Evolutionary conservation across 53 echinoderm and acorn worm species (phyloP).

Genomic region (Patiria pectinifera): DNA sequence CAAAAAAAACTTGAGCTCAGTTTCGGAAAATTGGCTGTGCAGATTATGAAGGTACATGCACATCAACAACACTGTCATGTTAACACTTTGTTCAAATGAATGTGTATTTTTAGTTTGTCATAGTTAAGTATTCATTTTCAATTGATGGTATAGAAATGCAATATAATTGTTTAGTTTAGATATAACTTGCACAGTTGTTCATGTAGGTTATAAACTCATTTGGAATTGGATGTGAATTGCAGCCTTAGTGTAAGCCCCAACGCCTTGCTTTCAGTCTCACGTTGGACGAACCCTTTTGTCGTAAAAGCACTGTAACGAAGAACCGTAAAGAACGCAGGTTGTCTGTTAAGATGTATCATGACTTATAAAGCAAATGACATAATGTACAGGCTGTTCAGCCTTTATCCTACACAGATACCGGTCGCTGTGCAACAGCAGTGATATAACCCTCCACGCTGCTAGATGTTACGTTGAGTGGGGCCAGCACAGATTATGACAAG

Average conservation of each 20-base stretch:
- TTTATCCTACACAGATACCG: conserved; percentile 57
- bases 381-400: conserved; percentile 54
- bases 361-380: conserved; percentile 33
- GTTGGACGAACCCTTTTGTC: neutral
- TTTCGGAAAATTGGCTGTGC: neutral
- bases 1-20: too few species aligned
- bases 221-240: conserved; percentile 28
- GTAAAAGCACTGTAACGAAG: neutral
- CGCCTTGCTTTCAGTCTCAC: neutral
- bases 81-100: neutral
- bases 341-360: neutral
- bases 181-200: neutral
- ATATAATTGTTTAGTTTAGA: too few species aligned
- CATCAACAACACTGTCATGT: neutral
- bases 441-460: conserved; percentile 40
- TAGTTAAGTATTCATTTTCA: too few species aligned
- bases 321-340: neutral
- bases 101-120: too few species aligned
- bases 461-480: conserved; percentile 9
- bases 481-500: conserved; percentile 47
- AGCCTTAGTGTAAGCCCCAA: conserved; percentile 26
- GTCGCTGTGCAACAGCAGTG: conserved; percentile 49
- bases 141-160: too few species aligned
- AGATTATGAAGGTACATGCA: neutral
- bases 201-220: neutral